Evolutionary conservation across 1,140 invertebrate genomes (phyloP).

Genomic region (Drosophila ficusphila): DNA sequence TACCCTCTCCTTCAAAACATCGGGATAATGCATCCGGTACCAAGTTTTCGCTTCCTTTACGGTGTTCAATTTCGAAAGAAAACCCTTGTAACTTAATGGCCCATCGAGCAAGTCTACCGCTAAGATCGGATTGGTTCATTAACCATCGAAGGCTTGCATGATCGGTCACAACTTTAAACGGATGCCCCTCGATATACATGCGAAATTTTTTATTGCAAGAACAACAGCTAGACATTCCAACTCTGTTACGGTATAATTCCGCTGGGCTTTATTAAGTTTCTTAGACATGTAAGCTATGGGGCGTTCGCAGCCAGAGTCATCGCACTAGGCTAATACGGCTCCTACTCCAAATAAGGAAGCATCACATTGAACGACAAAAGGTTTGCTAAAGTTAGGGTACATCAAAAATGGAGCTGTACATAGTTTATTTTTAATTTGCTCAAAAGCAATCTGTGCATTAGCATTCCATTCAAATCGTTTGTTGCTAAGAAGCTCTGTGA

Average conservation of each 20-base stretch:
- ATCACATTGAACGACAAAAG: conserved; percentile 7
- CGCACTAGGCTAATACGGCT: no score
- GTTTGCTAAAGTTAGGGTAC: neutral
- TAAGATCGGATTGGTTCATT: no score
- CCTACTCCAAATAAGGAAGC: no score
- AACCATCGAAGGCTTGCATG: conserved; percentile 10
- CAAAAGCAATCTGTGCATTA: neutral
- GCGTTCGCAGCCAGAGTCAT: neutral
- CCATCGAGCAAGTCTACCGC: neutral
- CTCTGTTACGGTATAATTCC: conserved; percentile 13
- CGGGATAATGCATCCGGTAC: no score
- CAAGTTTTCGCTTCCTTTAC: no score
- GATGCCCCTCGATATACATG: conserved; percentile 18
- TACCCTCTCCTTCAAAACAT: no score
- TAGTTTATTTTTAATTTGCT: neutral
- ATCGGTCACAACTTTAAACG: conserved; percentile 14
- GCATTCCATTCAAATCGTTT: neutral
- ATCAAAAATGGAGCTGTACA: neutral
- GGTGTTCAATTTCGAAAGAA: no score
- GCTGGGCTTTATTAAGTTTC: conserved; percentile 10
- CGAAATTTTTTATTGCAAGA: conserved; percentile 11
- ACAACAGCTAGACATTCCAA: conserved; percentile 10
- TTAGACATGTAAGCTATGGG: neutral
- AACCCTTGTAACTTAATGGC: neutral
- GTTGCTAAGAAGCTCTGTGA: no score